Evolutionary conservation across 2,888 invertebrate species (phyloP).

Genomic region (Blomia tropicalis): DNA sequence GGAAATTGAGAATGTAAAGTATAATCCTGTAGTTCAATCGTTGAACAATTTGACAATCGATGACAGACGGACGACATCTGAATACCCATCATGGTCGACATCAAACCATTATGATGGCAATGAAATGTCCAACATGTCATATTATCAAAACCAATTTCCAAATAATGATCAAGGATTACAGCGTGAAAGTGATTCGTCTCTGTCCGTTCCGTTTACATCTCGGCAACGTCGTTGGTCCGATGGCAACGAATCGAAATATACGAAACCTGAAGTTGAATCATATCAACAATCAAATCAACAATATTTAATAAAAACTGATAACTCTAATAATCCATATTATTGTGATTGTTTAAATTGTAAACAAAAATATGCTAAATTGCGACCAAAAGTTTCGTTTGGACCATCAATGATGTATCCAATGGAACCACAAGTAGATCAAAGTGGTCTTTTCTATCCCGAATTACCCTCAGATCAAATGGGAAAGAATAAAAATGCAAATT

Average conservation of each 20-base stretch:
- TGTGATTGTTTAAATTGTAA: background rate
- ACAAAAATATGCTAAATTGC: background rate
- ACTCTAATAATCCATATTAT: background rate
- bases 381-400: conserved; percentile 11
- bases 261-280: background rate
- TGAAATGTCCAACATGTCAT: no score
- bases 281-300: background rate
- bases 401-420: conserved; percentile 13
- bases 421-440: background rate
- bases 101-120: no score
- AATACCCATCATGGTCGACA: no score
- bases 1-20: no score
- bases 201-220: no score
- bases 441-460: background rate
- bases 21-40: no score
- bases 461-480: background rate
- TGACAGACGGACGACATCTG: no score
- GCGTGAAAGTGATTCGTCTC: no score
- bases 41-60: no score
- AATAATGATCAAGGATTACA: no score
- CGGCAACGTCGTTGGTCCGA: conserved; percentile 12
- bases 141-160: no score
- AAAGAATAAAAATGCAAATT: background rate
- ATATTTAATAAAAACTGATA: background rate
- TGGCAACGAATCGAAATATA: background rate